Evolutionary conservation across 2,797 vertebrate genomes (phyloP), one percentile per base, ranked within the genome.

Genomic region (Cichlasoma orientale): DNA sequence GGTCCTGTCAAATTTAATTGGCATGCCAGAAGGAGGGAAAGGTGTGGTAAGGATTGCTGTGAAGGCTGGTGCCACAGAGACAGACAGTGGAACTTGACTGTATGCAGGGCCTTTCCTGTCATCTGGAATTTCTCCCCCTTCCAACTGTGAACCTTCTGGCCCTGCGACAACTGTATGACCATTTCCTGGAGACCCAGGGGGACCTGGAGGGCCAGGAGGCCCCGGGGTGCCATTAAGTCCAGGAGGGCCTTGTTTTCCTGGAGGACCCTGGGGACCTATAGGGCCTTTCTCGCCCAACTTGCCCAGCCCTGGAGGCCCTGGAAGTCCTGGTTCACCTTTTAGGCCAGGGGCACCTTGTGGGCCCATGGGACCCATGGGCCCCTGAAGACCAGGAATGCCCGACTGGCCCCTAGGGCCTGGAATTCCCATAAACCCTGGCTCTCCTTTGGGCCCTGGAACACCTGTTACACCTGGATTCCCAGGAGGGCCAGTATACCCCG

Each of bases 1-100:
- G 89, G 97, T 99, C 95, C 97, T 96, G 92, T 99, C 98, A 58
- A 99, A 99, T 92, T 97, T 98, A 61, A 99, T 97, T 0, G 98
- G 98, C 97, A 97, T 97, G 77, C 96, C 97, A 0, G 98, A 99
- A 0, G 98, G 98, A 0, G 98, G 98, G 83, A 99, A 99, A 4
- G 98, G 97, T 0, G 97, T 98, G 61, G 96, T 96, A 80, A 99
- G 97, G 90, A 99, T 98, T 6, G 98, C 98, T 0, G 98, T 99
- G 91, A 99, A 99, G 79, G 98, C 98, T 0, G 98, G 98, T 0
- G 97, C 96, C 63, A 97, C 82, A 1, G 95, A 95, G 59, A 96
- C 97, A 0, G 98, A 96, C 38, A 99, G 94, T 76, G 97, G 97
- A 2, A 96, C 97, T 72, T 96, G 95, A 84, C 95, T 97, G 1